Evolutionary conservation across 2,797 vertebrate species (phyloP).

Genomic region (Hemitrygon akajei): DNA sequence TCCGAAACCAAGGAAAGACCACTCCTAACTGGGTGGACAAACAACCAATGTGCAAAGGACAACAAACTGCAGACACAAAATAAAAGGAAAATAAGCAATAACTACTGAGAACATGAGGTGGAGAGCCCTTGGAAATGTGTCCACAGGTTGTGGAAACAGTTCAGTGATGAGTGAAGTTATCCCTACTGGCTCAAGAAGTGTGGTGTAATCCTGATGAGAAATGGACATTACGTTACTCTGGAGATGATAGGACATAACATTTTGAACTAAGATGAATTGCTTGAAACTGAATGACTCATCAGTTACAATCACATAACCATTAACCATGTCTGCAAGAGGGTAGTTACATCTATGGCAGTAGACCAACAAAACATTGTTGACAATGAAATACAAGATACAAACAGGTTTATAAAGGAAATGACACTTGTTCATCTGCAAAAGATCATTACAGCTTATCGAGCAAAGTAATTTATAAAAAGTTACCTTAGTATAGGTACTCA

Average conservation of each 20-base stretch:
- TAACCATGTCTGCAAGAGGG: background rate
- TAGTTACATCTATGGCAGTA: background rate
- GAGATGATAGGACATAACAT: background rate
- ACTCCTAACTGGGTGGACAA: no score
- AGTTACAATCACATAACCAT: background rate
- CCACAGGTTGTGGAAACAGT: no score
- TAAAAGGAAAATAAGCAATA: no score
- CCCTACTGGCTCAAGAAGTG: background rate
- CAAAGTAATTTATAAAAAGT: background rate
- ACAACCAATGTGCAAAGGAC: no score
- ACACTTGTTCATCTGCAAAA: background rate
- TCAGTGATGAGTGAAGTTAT: no score
- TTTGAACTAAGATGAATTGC: background rate
- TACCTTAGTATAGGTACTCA: background rate
- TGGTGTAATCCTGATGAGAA: background rate
- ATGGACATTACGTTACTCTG: background rate
- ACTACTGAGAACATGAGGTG: no score
- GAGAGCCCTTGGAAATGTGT: no score
- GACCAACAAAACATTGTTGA: constrained; percentile 5
- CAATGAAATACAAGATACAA: background rate
- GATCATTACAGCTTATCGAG: background rate
- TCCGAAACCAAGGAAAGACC: no score
- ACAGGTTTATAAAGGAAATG: constrained; percentile 18
- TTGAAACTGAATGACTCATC: constrained; percentile 9
- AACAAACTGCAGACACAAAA: no score